Evolutionary conservation across 2,888 invertebrate genomes (phyloP), one percentile per base, ranked within the genome.

Genomic region (Melinopterus prodromus): DNA sequence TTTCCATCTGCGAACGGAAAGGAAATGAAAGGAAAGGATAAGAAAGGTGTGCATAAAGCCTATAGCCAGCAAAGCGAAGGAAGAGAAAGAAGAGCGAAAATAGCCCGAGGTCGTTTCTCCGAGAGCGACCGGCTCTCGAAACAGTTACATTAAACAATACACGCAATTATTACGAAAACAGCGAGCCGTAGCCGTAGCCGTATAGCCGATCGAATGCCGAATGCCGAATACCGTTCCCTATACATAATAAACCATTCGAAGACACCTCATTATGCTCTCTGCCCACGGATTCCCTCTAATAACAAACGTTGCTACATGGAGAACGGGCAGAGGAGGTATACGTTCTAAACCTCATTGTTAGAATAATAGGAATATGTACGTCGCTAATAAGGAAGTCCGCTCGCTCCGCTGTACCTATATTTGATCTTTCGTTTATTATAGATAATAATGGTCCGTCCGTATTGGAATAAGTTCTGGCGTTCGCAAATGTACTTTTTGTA

Each of bases 71-170:
- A 12, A 16, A 16, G 15, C 12, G 16, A 16, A 15, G 37, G 6
- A 74, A 35, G 35, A 74, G 74, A 74, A 74, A 37, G 2, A 37
- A 74, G 74, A n/a, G 74, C 74, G 74, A 53, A 53, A 53, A 53
- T 53, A 2, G 53, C 53, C 53, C 53, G 53, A 7, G 53, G 53
- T 53, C 53, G 53, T 9, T 74, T 74, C n/a, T 74, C 74, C 74
- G 74, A 74, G 74, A 74, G 74, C n/a, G 9, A 16, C 35, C 74
- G 35, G 12, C 36, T 37, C 74, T 74, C 35, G 26, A 16, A 37
- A 74, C 74, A 74, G 74, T 74, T 74, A 74, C 37, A n/a, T 74
- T 74, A 74, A 74, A 74, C 74, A 74, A 74, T 74, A 74, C 35
- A 74, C 35, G 74, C 74, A 74, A 74, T 74, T 74, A 74, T 37